These are phyloP conservation scores for Smittia aterrima DNA, from an alignment of 2,888 invertebrate species.

Conservation along the genomic window DNA sequence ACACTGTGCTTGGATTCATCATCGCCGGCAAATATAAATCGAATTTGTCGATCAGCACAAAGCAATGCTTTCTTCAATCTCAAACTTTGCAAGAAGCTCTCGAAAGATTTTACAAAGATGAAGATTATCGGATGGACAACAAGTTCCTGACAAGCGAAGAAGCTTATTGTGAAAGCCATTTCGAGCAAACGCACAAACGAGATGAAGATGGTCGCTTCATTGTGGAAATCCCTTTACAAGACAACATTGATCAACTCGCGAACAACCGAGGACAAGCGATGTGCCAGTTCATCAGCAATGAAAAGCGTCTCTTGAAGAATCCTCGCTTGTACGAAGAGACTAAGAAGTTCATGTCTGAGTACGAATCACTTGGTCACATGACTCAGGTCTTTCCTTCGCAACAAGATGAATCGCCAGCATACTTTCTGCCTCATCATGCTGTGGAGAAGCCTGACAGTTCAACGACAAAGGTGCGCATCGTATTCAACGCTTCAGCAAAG, in stretches of 20 bases:
- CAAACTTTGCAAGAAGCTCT: background rate
- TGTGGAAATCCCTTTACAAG: conserved; percentile 24
- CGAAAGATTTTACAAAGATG: conserved; percentile 18
- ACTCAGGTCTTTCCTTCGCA: background rate
- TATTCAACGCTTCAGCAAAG: conserved; percentile 39
- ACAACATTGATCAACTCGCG: background rate
- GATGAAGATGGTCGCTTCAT: conserved; percentile 15
- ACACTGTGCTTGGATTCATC: conserved; percentile 4
- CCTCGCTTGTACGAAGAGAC: background rate
- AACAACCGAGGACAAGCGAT: conserved; percentile 13
- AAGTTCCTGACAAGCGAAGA: conserved; percentile 16
- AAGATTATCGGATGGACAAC: background rate
- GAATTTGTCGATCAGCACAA: background rate
- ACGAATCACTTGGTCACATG: conserved; percentile 42
- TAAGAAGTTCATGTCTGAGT: conserved; percentile 41
- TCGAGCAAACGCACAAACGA: background rate
- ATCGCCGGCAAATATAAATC: background rate
- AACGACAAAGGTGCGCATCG: conserved; percentile 37
- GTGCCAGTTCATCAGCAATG: background rate
- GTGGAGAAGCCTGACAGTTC: conserved; percentile 28
- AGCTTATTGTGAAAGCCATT: conserved; percentile 16
- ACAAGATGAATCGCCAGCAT: background rate
- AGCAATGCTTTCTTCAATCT: background rate
- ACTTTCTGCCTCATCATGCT: conserved; percentile 41
- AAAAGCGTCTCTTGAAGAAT: background rate